Percentiles rank a stretch among this genome's conserved stretches.
Conservation (phyloP, 1,140 invertebrate species). For the Temnothorax nylanderi region DNA sequence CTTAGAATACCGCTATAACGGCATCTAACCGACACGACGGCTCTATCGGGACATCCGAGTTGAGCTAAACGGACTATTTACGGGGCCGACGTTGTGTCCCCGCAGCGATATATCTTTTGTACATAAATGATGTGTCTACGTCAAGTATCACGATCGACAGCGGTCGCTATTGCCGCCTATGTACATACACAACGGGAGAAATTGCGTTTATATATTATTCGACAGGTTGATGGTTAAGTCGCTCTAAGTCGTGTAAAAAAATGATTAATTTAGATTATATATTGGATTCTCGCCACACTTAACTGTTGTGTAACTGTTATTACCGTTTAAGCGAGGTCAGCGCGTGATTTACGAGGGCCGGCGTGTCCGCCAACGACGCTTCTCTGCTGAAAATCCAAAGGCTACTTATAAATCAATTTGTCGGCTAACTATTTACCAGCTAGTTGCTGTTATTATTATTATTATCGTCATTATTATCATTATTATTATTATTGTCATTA, state of each 20-base stretch:
- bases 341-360: slow-evolving; percentile 19
- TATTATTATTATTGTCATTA: slow-evolving; percentile 61
- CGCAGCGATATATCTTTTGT: slow-evolving; percentile 71
- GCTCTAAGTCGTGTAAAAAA: slow-evolving; percentile 77
- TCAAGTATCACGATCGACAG: slow-evolving; percentile 50
- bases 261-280: slow-evolving; percentile 77
- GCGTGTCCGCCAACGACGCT: slow-evolving; percentile 54
- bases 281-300: slow-evolving; percentile 72
- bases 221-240: slow-evolving; percentile 74
- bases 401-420: slow-evolving; percentile 68
- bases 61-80: slow-evolving; percentile 39
- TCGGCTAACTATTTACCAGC: slow-evolving; percentile 68
- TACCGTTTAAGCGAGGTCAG: slow-evolving; percentile 63
- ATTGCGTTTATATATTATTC: slow-evolving; percentile 78
- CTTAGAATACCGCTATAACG: slow-evolving; percentile 67
- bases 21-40: slow-evolving; percentile 57
- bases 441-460: slow-evolving; percentile 69
- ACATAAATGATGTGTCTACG: slow-evolving; percentile 65
- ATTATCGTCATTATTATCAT: slow-evolving; percentile 51
- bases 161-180: slow-evolving; percentile 20
- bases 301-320: slow-evolving; percentile 72
- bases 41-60: slow-evolving; percentile 33
- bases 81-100: slow-evolving; percentile 64
- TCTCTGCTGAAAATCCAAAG: slow-evolving; percentile 60
- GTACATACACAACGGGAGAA: slow-evolving; percentile 72